Evolutionary conservation across 2,797 vertebrate genomes (phyloP).

Genomic region (Podarcis lilfordi): DNA sequence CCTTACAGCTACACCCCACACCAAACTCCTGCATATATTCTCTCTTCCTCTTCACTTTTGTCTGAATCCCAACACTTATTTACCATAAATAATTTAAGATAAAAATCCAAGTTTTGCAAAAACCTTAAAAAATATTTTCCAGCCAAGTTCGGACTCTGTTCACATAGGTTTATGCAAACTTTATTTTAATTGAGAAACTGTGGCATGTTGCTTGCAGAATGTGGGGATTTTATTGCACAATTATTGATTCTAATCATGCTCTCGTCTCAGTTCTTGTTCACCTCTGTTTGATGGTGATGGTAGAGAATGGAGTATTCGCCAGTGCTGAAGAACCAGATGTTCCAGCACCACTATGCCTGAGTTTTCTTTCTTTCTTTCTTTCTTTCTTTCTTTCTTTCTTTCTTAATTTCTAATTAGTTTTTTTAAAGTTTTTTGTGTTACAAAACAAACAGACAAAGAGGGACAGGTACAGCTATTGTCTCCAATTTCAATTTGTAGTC

Average conservation of each 20-base stretch:
- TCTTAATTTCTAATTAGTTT: too few species aligned
- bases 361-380: not conserved
- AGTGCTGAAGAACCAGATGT: not conserved
- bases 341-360: not conserved
- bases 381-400: too few species aligned
- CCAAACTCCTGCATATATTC: not conserved
- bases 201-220: not conserved
- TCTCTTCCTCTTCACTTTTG: not conserved
- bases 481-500: too few species aligned
- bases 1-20: not conserved
- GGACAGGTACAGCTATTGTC: too few species aligned
- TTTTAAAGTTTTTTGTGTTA: too few species aligned
- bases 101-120: too few species aligned
- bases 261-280: not conserved
- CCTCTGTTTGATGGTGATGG: not conserved
- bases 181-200: not conserved
- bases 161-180: not conserved
- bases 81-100: not conserved
- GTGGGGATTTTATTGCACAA: not conserved
- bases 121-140: not conserved
- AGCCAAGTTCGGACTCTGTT: not conserved
- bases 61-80: not conserved
- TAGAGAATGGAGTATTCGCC: too few species aligned
- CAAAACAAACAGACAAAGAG: too few species aligned
- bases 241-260: not conserved